Evolutionary conservation across 2,888 invertebrate genomes (phyloP), one percentile per base, ranked within the genome.

Genomic region (Baccha elongata): DNA sequence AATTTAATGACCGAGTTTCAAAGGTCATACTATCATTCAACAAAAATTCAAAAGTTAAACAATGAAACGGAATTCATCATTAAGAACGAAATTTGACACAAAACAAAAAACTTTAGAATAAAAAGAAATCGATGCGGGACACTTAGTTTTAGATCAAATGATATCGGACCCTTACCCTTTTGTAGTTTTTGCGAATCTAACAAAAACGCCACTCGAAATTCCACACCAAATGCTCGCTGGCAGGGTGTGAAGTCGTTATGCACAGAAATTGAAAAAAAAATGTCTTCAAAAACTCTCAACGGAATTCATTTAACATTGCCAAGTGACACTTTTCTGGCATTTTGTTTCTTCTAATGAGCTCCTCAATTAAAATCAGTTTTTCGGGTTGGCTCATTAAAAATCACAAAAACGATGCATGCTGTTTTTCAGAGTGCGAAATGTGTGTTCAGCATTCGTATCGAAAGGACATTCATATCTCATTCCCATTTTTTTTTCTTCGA

Each of bases 281-380:
- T n/a, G 50, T 62, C 29, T 32, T 32, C 6, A 40, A 40, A 53
- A 44, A 48, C 8, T 46, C 55, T 40, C 48, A 23, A 19, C 15
- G 50, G 29, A 40, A 50, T 42, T 40, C 37, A 35, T 65, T 58
- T 32, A 35, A 35, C 26, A 50, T 44, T 52, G 58, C 55, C 44
- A 62, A 58, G 40, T 55, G 79, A 73, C 73, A 79, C 67, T 79
- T 71, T 52, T 37, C 62, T 48, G 40, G 23, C 67, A 68, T 35
- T 48, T 48, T 15, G 48, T 62, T 13, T 55, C 62, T 50, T 53
- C 78, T 83, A 83, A 83, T 83, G 83, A 83, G 83, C 73, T 83
- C 64, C 55, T 78, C 83, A 83, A 83, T 83, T 83, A 83, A 83
- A 83, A 76, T 78, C 83, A 64, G 48, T 76, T 68, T 64, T 76